A percentile compares a stretch with the other conserved stretches of the same genome.
Conservation (phyloP, 2,113 vertebrate species). For the Mormyrus iriodes region DNA sequence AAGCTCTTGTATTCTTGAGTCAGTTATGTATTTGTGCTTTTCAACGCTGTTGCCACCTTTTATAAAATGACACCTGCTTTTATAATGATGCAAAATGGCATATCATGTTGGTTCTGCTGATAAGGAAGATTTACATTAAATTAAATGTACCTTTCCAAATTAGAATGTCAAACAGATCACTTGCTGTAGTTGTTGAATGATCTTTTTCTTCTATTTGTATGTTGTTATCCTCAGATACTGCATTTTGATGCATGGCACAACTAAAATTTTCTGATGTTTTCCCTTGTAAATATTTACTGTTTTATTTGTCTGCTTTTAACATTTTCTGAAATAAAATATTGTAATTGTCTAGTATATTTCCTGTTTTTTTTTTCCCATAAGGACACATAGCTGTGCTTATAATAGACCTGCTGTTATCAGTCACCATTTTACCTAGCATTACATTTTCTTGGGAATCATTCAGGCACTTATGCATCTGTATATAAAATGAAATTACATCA, state of each 20-base stretch:
- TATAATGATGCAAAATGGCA: not conserved
- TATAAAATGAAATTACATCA: not conserved
- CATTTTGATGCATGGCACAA: not conserved
- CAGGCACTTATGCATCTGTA: not conserved
- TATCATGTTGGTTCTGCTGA: not conserved
- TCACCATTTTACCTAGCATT: not conserved
- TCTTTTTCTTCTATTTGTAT: not conserved
- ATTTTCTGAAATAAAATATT: slow-evolving; percentile 17
- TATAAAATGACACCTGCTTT: not conserved
- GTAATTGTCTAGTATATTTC: not conserved
- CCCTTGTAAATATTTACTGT: slow-evolving; percentile 35
- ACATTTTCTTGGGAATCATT: not conserved
- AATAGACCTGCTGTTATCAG: not conserved
- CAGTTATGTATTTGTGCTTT: not conserved
- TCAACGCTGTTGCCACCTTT: not conserved
- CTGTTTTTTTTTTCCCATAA: not conserved
- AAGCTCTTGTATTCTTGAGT: not conserved
- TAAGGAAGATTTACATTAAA: not conserved
- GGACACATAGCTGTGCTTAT: not conserved
- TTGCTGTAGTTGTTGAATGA: not conserved
- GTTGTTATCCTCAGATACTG: not conserved
- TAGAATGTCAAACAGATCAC: not conserved
- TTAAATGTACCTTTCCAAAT: not conserved
- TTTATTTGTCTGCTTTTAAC: not conserved
- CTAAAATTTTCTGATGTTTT: not conserved